Evolutionary conservation across 1,140 invertebrate species (phyloP).

Genomic region (Triops cancriformis): DNA sequence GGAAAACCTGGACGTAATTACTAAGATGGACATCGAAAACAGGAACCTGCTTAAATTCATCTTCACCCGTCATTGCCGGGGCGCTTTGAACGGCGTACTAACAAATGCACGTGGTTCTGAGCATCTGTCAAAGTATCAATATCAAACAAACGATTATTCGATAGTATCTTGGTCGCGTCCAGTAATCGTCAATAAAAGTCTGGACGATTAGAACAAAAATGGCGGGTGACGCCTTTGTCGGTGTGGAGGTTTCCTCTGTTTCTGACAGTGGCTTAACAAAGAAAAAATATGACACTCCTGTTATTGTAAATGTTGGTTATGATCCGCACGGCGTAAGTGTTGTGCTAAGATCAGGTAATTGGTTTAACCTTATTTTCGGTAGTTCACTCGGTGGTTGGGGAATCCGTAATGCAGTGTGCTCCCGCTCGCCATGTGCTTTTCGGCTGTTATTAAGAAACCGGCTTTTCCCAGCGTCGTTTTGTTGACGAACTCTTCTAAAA

Average conservation of each 20-base stretch:
- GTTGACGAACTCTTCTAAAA: background rate
- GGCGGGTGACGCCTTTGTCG: constrained; percentile 55
- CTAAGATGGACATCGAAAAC: constrained; percentile 23
- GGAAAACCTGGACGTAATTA: constrained; percentile 20
- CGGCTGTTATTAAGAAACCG: constrained; percentile 3
- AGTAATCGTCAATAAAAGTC: background rate
- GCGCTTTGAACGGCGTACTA: background rate
- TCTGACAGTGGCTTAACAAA: constrained; percentile 55
- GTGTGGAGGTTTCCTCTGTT: constrained; percentile 56
- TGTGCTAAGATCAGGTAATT: constrained; percentile 52
- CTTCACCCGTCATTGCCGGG: background rate
- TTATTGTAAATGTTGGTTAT: constrained; percentile 59
- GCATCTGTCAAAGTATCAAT: background rate
- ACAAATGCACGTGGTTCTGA: background rate
- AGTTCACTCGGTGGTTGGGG: constrained; percentile 21
- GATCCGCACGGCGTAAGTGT: constrained; percentile 65
- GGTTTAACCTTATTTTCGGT: constrained; percentile 20
- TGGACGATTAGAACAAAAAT: constrained; percentile 44
- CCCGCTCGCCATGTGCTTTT: constrained; percentile 14
- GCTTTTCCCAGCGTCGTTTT: background rate
- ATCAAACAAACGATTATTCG: background rate
- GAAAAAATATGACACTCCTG: constrained; percentile 57
- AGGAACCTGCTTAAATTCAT: constrained; percentile 3
- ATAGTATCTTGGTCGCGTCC: background rate
- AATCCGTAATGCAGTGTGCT: background rate